Base-by-base conservation (phyloP, 2,888 invertebrate species). In the Iselma pallidipennis region DNA sequence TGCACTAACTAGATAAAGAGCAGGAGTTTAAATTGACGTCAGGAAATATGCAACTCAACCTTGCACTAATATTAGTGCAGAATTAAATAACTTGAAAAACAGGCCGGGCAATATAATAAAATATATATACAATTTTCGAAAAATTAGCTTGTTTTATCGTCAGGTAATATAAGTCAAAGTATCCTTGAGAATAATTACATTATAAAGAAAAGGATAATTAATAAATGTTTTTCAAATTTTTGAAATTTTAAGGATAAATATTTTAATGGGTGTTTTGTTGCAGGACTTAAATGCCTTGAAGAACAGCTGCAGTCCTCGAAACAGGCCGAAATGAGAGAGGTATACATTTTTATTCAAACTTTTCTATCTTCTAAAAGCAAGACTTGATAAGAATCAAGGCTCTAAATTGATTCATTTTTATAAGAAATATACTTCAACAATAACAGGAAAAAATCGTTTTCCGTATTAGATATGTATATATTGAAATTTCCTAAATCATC, bases 51-150 rank as follows among this genome's bases (percentile, higher is more conserved):
- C 75, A 75, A 65, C 66, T 67, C 72, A 75, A 74, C 78, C 78
- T 78, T 78, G 79, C 80, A 81, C 80, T 80, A 81, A 80, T 80
- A 81, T 81, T 81, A 81, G 80, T 77, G 76, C 77, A 77, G 71
- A 71, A 71, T 71, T 71, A 68, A 71, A 71, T 69, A 69, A 69
- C 65, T 66, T 54, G 33, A 61, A 62, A 55, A 54, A 55, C 55
- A 50, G 49, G 65, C 63, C 61, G 66, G 64, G 64, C 59, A 45
- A 45, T 45, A 45, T 21, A 19, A 45, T 21, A 21, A 21, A 61
- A 57, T 48, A 61, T 61, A 59, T 50, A 52, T n/a, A n/a, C n/a
- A n/a, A n/a, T n/a, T n/a, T n/a, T 55, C 21, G 59, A 61, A 19
- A 21, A 52, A 57, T 52, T 58, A 52, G 29, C 51, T 48, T 45